Percentiles rank a stretch among this genome's conserved stretches.
phyloP scores from a whole-genome alignment of 2,888 invertebrate genomes.

The Nymphalis urticae region DNA sequence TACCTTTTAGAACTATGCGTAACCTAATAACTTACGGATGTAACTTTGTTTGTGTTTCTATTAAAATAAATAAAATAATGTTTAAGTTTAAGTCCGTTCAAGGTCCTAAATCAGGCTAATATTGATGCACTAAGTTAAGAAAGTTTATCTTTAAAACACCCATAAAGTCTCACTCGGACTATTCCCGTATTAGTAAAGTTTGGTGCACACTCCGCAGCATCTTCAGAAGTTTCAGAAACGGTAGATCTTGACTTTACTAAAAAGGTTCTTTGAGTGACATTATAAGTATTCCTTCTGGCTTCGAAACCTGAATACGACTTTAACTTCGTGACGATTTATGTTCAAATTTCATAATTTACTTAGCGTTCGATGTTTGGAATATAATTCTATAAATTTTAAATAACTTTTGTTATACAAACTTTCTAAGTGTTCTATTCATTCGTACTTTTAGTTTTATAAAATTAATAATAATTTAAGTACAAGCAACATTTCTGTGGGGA shows the following conservation, averaged over 20 bases:
- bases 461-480: no score
- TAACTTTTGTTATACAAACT: no score
- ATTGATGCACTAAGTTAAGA: not conserved
- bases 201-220: not conserved
- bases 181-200: conserved; percentile 4
- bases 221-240: not conserved
- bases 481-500: no score
- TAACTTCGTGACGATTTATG: not conserved
- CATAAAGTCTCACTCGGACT: not conserved
- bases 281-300: not conserved
- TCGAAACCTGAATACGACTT: not conserved
- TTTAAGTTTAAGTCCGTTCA: not conserved
- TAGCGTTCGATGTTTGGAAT: no score
- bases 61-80: no score
- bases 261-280: not conserved
- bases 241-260: not conserved
- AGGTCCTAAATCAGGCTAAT: not conserved
- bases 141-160: not conserved
- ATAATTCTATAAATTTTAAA: no score
- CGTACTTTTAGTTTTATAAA: no score
- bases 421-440: no score
- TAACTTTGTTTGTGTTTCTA: no score
- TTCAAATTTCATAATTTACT: not conserved
- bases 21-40: no score
- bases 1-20: no score